These are phyloP conservation scores for Tenebrio molitor DNA, from an alignment of 1,140 invertebrate species.

Conservation along the genomic window DNA sequence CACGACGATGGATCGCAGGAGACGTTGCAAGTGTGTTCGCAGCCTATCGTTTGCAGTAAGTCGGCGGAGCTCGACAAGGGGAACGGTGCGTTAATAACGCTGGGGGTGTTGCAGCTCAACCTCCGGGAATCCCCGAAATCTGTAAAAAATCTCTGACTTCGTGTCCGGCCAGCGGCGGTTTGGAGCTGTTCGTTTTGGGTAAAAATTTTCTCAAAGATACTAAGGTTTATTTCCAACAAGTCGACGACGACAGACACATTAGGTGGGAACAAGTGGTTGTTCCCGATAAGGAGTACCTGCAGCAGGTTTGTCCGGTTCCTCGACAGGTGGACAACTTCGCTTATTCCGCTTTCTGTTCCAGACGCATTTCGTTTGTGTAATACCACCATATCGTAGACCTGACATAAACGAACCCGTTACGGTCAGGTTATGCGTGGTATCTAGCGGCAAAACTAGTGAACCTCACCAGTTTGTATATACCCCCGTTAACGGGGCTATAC, in stretches of 20 bases:
- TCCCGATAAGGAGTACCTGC: conserved; percentile 87
- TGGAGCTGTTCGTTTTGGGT: conserved; percentile 95
- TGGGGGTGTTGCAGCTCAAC: conserved; percentile 88
- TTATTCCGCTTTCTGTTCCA: conserved; percentile 66
- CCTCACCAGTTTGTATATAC: conserved; percentile 89
- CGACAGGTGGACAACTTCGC: background rate
- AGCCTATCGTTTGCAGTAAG: conserved; percentile 97
- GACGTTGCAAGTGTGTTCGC: conserved; percentile 92
- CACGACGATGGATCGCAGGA: conserved; percentile 81
- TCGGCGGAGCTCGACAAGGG: conserved; percentile 34
- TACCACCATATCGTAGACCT: conserved; percentile 83
- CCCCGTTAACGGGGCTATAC: conserved; percentile 67
- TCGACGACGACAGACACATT: conserved; percentile 68
- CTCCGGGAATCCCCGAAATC: conserved; percentile 95
- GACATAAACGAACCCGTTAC: conserved; percentile 77
- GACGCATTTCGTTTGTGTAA: conserved; percentile 94
- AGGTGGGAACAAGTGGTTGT: conserved; percentile 83
- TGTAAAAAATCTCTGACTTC: conserved; percentile 91
- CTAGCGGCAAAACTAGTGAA: conserved; percentile 90
- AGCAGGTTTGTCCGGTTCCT: conserved; percentile 78
- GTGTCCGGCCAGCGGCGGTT: conserved; percentile 83
- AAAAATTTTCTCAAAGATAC: conserved; percentile 98
- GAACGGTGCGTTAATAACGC: background rate
- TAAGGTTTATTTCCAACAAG: conserved; percentile 86
- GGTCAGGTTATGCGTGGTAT: conserved; percentile 85